Base-by-base conservation (phyloP, 2,113 vertebrate genomes). In the Aix galericulata region DNA sequence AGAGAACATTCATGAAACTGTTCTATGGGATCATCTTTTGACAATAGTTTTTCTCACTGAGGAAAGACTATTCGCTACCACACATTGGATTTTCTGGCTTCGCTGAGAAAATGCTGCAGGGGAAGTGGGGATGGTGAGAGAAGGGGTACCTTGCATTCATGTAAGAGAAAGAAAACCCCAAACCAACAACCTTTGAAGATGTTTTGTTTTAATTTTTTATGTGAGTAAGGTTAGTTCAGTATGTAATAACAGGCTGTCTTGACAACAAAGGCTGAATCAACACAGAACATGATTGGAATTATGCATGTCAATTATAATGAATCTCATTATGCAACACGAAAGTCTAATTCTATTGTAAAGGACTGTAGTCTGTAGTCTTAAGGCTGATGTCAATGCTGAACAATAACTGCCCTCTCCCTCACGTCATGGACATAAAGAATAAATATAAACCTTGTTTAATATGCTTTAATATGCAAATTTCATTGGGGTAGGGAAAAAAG, bases 241-340 rank as follows among this genome's bases (percentile, higher is more conserved):
- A 84, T 72, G 63, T 96, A 95, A 96, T 96, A 97, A 89, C 67
- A 80, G 94, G 88, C 96, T 97, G 93, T 95, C 96, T 96, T 83
- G 20, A 76, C 94, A 96, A 96, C 96, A 95, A 96, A 95, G 95
- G 73, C 36, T 92, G 96, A 89, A 95, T 87, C 92, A 95, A 85
- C 94, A 89, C 34, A 67, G 92, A 89, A 69, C 91, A 91, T 83
- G 91, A 91, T 50, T 94, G 91, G 96, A 96, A 95, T 96, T 97
- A 97, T 93, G 96, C 94, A 83, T 95, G 96, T 94, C 96, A 94
- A 93, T 97, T 96, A 96, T 92, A 97, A 97, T 68, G 95, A 96
- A 92, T 92, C 95, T 97, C 95, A 96, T 97, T 96, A 96, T 94
- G 91, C 93, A 82, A 90, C 93, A 88, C 18, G 4, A 74, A 94